phyloP scores from a whole-genome alignment of 1,140 invertebrate species.

The Rhynchophorus ferrugineus region DNA sequence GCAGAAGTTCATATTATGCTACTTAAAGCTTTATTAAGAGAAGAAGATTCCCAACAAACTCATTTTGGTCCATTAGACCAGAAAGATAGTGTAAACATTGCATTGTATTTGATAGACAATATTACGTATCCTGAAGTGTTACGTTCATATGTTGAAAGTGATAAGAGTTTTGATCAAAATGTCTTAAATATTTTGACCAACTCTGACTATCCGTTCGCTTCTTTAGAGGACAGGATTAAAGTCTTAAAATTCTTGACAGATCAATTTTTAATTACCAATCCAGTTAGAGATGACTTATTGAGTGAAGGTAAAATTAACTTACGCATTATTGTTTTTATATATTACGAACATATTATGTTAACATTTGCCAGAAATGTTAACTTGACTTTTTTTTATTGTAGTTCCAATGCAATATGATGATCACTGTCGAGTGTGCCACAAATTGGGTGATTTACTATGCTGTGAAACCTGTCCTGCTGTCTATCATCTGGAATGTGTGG shows the following conservation, averaged over 20 bases:
- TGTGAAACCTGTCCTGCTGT: slow-evolving; percentile 96
- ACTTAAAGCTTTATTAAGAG: slow-evolving; percentile 81
- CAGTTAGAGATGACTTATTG: slow-evolving; percentile 84
- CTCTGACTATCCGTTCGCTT: slow-evolving; percentile 84
- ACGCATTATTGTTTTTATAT: not conserved
- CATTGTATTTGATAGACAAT: slow-evolving; percentile 83
- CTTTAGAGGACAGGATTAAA: slow-evolving; percentile 72
- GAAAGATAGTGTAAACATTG: slow-evolving; percentile 93
- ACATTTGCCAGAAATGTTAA: too few relatives aligned
- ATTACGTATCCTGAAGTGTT: slow-evolving; percentile 93
- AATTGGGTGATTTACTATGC: slow-evolving; percentile 88
- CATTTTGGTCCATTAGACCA: slow-evolving; percentile 92
- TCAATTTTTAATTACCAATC: slow-evolving; percentile 89
- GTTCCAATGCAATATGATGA: slow-evolving; percentile 91
- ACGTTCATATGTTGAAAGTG: slow-evolving; percentile 81
- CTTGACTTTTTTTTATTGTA: slow-evolving; percentile 41
- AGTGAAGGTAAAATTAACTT: slow-evolving; percentile 71
- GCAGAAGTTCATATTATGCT: slow-evolving; percentile 90
- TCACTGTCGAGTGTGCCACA: slow-evolving; percentile 90
- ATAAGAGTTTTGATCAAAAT: slow-evolving; percentile 67
- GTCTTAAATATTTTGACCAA: slow-evolving; percentile 61
- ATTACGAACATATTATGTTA: slow-evolving; percentile 1
- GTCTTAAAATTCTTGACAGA: slow-evolving; percentile 88
- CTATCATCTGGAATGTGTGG: slow-evolving; percentile 92
- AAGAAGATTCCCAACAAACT: slow-evolving; percentile 92